Evolutionary conservation across 2,113 vertebrate genomes (phyloP).

Genomic region (Catharus fuscescens): DNA sequence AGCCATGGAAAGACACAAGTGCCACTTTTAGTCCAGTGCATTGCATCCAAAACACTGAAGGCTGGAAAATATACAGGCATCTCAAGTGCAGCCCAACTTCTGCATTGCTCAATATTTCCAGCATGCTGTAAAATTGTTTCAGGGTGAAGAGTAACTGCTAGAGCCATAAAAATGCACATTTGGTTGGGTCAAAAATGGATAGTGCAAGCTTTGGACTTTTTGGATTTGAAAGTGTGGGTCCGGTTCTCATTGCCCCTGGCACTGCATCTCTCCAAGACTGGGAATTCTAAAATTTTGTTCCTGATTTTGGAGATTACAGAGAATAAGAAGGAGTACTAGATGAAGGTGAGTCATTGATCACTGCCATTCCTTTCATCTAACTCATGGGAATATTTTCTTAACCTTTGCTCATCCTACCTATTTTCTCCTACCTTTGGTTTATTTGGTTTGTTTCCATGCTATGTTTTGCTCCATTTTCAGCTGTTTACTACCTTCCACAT

Average conservation of each 20-base stretch:
- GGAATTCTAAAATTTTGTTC: background rate
- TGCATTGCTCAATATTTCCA: background rate
- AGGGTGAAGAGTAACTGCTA: background rate
- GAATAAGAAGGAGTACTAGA: background rate
- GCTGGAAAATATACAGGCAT: background rate
- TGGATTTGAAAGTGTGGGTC: background rate
- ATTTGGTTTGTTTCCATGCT: background rate
- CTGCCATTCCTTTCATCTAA: background rate
- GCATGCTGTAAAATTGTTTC: background rate
- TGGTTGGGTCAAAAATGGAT: background rate
- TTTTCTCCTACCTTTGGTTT: background rate
- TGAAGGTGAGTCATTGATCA: background rate
- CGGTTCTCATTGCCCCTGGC: background rate
- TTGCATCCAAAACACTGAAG: background rate
- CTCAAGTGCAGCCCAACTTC: background rate
- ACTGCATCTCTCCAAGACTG: background rate
- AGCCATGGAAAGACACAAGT: background rate
- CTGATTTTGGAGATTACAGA: background rate
- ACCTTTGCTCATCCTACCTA: background rate
- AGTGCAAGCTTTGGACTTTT: background rate
- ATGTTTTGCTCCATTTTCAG: background rate
- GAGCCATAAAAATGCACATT: background rate
- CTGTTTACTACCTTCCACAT: background rate
- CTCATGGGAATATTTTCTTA: background rate
- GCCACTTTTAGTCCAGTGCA: background rate